Base-by-base conservation (phyloP, 2,113 vertebrate species). In the Baryphthengus martii region DNA sequence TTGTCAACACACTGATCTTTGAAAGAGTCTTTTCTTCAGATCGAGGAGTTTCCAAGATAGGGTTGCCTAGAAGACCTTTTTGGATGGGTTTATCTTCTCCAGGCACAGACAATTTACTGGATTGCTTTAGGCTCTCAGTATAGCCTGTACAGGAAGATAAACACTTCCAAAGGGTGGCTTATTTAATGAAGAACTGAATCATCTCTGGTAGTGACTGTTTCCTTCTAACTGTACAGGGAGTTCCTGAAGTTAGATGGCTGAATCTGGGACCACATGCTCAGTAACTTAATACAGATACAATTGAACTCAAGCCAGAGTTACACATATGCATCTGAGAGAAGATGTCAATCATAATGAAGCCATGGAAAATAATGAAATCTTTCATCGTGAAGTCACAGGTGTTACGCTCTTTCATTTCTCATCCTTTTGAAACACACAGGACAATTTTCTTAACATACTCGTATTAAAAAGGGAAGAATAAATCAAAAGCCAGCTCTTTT, bases 81-180 rank as follows among this genome's bases (percentile, higher is more conserved):
- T 45, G 14, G 4, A 4, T 65, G 49, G 6, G 14, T 52, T 79
- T 88, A 7, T 72, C 7, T 82, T 85, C 39, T 68, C 9, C 17
- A 47, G n/a, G 35, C 10, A 19, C 2, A 11, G 44, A 28, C 25
- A 6, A 71, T 7, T 52, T 35, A n/a, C 35, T 76, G 33, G 9
- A 1, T 44, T 68, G 24, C 28, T 89, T 81, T 58, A 66, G 35
- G 17, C 16, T 74, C n/a, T 88, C 0, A 0, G 8, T 50, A 14
- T 66, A 78, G 33, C 39, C 44, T 1, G 0, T 28, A 15, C 2
- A 26, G 35, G 55, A 80, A 77, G 59, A 52, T 8, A 66, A 86
- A 53, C 11, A 25, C 31, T 56, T 81, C 52, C 47, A 67, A 56
- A 77, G 37, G 26, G n/a, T 39, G 58, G 61, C 37, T 56, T 93